Base-by-base conservation (phyloP, 2,797 vertebrate genomes). In the Cyclura pinguis region DNA sequence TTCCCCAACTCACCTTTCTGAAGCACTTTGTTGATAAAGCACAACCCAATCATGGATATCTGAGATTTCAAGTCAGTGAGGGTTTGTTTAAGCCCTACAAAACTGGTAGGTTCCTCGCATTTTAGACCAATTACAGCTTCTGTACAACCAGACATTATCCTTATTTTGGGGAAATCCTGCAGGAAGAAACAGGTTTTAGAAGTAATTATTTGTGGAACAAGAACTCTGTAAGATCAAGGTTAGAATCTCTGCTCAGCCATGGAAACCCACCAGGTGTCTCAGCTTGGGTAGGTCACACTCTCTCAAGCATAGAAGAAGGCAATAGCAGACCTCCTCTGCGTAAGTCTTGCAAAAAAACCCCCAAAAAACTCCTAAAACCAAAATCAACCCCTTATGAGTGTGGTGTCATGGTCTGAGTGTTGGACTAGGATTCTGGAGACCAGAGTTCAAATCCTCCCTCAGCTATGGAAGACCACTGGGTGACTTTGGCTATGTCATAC, bases 1-100 rank as follows among this genome's bases (percentile, higher is more conserved):
- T 59, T 73, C 59, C 72, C n/a, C 35, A 52, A n/a, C 95, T 94
- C 35, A 93, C 95, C 91, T 86, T 93, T 95, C 83, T 89, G 84
- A 77, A 91, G 83, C 35, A 91, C 91, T 92, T 96, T 93, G 87
- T 90, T 95, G 84, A 93, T 76, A 55, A 93, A 57, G 7, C 50
- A 89, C 86, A 92, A 88, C 6, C 94, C 95, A 80, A 92, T 3
- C 1, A 90, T 92, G 20, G 73, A 2, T 80, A 94, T 24, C 78
- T 64, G 91, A 57, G 85, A 77, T 87, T 73, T 92, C 67, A 89
- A 91, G 55, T 95, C 88, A 0, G 73, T 5, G 47, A 93, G 35
- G 0, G 80, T 83, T 88, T 95, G 86, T 6, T 89, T 83, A 77
- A 95, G 89, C 86, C 88, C 91, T 35, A 42, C 78, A 52, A 93